A percentile compares a stretch with the other conserved stretches of the same genome.
Conservation (phyloP, 1,140 invertebrate species). For the Caenorhabditis brenneri region DNA sequence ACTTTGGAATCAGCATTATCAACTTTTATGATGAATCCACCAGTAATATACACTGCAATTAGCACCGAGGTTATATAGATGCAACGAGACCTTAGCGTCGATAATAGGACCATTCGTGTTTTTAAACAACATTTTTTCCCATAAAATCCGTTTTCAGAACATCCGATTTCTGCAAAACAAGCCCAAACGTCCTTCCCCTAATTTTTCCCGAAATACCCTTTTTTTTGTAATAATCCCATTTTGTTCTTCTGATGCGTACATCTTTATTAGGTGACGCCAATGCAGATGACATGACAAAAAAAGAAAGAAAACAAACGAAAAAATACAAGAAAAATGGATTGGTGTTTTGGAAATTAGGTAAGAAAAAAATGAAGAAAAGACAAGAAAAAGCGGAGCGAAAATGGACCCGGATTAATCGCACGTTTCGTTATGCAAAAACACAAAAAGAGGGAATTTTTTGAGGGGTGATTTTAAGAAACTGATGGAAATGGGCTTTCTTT, state of each 20-base stretch:
- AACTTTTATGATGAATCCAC: too few species aligned
- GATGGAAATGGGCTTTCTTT: not conserved
- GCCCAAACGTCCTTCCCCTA: not conserved
- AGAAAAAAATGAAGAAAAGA: not conserved
- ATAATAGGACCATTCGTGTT: too few species aligned
- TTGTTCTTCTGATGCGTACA: slow-evolving; percentile 13
- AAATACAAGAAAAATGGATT: not conserved
- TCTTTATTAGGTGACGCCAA: slow-evolving; percentile 17
- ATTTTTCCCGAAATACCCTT: not conserved
- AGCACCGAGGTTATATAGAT: too few species aligned
- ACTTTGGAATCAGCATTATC: too few species aligned
- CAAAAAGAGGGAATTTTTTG: too few species aligned
- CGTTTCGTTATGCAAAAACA: not conserved
- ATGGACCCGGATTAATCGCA: slow-evolving; percentile 26
- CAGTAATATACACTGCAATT: too few species aligned
- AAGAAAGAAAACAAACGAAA: not conserved
- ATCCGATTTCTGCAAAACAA: too few species aligned
- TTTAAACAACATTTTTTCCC: too few species aligned
- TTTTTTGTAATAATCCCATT: not conserved
- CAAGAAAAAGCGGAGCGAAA: slow-evolving; percentile 6
- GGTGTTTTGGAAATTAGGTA: too few species aligned
- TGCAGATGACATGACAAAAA: not conserved
- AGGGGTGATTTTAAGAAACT: not conserved
- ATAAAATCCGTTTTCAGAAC: too few species aligned
- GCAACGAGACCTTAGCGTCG: too few species aligned